Base-by-base conservation (phyloP, 2,888 invertebrate species). In the Thumatha senex region DNA sequence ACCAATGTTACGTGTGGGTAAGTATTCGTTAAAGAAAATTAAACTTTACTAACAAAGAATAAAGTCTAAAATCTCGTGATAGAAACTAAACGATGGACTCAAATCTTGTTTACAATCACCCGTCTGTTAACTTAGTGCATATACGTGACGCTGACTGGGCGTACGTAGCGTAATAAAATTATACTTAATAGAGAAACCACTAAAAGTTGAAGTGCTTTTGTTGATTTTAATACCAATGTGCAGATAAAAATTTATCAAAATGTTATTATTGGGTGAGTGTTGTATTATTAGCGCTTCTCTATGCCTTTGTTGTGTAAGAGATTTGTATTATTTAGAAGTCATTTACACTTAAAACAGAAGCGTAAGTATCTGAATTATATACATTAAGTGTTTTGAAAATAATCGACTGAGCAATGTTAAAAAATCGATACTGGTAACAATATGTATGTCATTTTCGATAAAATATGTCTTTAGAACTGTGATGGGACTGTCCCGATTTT, bases 91-190 rank as follows among this genome's bases (percentile, higher is more conserved):
- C 8, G 49, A 43, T 49, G 54, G 46, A 13, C 34, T 48, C 7
- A 14, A 18, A 42, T 69, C 67, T 67, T 75, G 72, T 77, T 76
- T 77, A 70, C 67, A 56, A 61, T 53, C 69, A 72, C 51, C 70
- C 54, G 53, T 53, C 49, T 48, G 59, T 39, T 24, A 5, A 48
- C 33, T 42, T 48, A 44, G 60, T 61, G 63, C 58, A 54, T 57
- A 51, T 54, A 47, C 46, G 51, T 62, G 54, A 56, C 18, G 46
- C 35, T 55, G 61, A 14, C 40, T 18, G 7, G 29, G 40, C 49
- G 49, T 15, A 24, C 18, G 18, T 24, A 24, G 18, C n/a, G 5
- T 24, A 4, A 24, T 24, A 5, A 24, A 24, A 4, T 24, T 24
- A 24, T 4, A n/a, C n/a, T n/a, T n/a, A 24, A 24, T 24, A 24